Evolutionary conservation across 2,113 vertebrate genomes (phyloP).

Genomic region (Sapajus apella): DNA sequence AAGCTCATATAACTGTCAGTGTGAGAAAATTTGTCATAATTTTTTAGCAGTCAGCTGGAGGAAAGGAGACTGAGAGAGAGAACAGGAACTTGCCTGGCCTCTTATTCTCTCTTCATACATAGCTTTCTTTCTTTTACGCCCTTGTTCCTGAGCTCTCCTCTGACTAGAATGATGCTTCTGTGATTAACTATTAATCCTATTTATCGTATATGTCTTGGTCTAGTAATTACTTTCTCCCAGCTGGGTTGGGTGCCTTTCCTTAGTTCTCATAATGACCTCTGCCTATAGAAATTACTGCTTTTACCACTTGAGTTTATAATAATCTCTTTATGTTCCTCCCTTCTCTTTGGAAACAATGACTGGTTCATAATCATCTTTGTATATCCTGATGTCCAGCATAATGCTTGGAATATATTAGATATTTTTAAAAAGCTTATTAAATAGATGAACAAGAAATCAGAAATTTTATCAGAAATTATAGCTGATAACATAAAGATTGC

Average conservation of each 20-base stretch:
- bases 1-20: not conserved
- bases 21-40: not conserved
- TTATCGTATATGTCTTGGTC: not conserved
- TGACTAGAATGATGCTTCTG: not conserved
- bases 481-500: not conserved
- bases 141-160: not conserved
- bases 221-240: not conserved
- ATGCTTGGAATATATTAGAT: not conserved
- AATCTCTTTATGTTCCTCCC: not conserved
- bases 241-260: not conserved
- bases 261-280: not conserved
- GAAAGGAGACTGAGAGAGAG: not conserved
- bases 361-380: not conserved
- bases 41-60: not conserved
- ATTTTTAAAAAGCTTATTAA: not conserved
- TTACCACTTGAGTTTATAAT: not conserved
- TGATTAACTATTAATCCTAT: constrained; percentile 8
- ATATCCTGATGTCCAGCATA: not conserved
- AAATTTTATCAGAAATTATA: not conserved
- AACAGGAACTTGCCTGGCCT: not conserved
- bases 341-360: not conserved
- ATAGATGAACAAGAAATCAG: not conserved
- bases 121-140: not conserved
- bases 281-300: not conserved
- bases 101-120: not conserved